These are phyloP conservation scores for Craterocephalus amniculus DNA, from an alignment of 2,797 vertebrate genomes.

Conservation along the genomic window DNA sequence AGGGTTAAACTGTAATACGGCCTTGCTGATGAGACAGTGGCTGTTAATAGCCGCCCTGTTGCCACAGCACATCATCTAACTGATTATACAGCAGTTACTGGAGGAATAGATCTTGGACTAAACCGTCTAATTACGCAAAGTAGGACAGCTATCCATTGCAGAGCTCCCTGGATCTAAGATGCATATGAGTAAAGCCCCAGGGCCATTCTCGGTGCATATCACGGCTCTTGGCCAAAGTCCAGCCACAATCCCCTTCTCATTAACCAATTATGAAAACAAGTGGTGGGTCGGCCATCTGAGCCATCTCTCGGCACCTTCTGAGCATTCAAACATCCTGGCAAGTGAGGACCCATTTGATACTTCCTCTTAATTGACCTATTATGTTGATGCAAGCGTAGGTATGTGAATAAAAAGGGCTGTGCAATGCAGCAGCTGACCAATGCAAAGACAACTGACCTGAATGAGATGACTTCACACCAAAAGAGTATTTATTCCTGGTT, in stretches of 20 bases:
- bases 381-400: slow-evolving; percentile 25
- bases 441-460: slow-evolving; percentile 47
- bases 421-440: not conserved
- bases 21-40: slow-evolving; percentile 61
- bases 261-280: slow-evolving; percentile 60
- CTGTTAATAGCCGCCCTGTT: slow-evolving; percentile 74
- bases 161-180: slow-evolving; percentile 54
- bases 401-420: slow-evolving; percentile 7
- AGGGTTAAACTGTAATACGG: slow-evolving; percentile 27
- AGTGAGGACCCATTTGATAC: slow-evolving; percentile 14
- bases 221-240: slow-evolving; percentile 49
- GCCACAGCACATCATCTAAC: slow-evolving; percentile 68
- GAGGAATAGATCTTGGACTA: slow-evolving; percentile 60
- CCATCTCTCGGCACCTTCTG: slow-evolving; percentile 16
- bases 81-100: slow-evolving; percentile 73
- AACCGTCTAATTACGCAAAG: slow-evolving; percentile 62
- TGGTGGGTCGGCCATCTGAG: slow-evolving; percentile 28
- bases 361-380: slow-evolving; percentile 13
- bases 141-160: slow-evolving; percentile 66
- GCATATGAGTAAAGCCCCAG: slow-evolving; percentile 51
- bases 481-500: slow-evolving; percentile 88
- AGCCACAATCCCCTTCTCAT: slow-evolving; percentile 37
- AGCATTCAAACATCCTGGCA: slow-evolving; percentile 38
- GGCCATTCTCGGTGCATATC: slow-evolving; percentile 52
- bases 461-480: slow-evolving; percentile 78